These are phyloP conservation scores for Rotaria socialis DNA, from an alignment of 2,888 invertebrate genomes.

Conservation along the genomic window DNA sequence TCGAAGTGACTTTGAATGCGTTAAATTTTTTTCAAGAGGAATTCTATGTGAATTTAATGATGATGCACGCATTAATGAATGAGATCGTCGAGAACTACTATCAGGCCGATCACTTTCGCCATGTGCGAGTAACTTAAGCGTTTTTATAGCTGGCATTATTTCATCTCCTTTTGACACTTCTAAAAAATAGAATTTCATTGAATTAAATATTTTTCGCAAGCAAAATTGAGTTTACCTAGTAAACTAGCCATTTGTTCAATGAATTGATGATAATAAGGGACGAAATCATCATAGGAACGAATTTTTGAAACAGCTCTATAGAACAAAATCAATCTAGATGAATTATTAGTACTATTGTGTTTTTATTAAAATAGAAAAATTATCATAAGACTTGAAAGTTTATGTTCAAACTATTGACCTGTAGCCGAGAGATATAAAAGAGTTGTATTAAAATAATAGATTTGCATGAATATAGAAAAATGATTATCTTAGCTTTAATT, in stretches of 20 bases:
- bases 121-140: slow-evolving; percentile 44
- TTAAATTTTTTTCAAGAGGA: background rate
- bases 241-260: slow-evolving; percentile 27
- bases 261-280: slow-evolving; percentile 20
- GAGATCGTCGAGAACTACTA: background rate
- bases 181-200: background rate
- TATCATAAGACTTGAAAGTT: too few relatives aligned
- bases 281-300: slow-evolving; percentile 37
- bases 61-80: background rate
- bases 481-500: too few relatives aligned
- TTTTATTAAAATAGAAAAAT: too few relatives aligned
- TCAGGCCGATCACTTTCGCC: background rate
- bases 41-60: background rate
- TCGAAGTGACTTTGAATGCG: background rate
- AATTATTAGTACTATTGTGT: too few relatives aligned
- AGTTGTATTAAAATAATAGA: too few relatives aligned
- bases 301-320: slow-evolving; percentile 13
- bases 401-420: too few relatives aligned
- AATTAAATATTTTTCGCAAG: too few relatives aligned
- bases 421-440: too few relatives aligned
- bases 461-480: too few relatives aligned
- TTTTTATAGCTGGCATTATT: slow-evolving; percentile 45
- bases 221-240: background rate
- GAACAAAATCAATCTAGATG: background rate
- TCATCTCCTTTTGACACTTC: slow-evolving; percentile 45